Evolutionary conservation across 2,113 vertebrate genomes (phyloP).

Genomic region (Crypturellus undulatus): DNA sequence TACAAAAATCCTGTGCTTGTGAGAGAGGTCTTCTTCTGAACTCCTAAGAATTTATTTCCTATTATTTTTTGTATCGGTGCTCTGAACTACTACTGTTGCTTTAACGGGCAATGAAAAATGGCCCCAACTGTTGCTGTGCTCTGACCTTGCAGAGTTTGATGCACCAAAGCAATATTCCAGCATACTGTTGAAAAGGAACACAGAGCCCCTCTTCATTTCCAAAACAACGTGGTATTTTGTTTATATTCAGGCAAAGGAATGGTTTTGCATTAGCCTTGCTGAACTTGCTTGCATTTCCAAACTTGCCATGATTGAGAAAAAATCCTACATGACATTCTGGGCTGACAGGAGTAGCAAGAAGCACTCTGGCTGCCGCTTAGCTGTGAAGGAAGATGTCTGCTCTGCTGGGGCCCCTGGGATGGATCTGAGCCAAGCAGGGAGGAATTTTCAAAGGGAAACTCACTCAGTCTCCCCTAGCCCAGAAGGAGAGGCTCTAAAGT

Average conservation of each 20-base stretch:
- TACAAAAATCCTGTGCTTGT: not conserved
- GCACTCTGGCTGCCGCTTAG: not conserved
- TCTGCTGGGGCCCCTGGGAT: not conserved
- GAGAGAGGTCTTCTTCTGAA: not conserved
- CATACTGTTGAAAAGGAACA: not conserved
- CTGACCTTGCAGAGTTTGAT: not conserved
- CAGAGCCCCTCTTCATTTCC: not conserved
- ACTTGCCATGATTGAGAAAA: not conserved
- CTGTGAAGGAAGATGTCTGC: not conserved
- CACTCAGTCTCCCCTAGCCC: not conserved
- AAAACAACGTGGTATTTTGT: not conserved
- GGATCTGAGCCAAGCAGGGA: not conserved
- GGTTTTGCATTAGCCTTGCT: not conserved
- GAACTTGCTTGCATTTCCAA: not conserved
- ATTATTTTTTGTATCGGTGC: conserved; percentile 4
- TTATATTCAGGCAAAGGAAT: not conserved
- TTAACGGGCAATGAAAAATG: not conserved
- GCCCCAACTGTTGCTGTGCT: not conserved
- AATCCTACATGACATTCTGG: not conserved
- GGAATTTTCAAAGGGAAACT: not conserved
- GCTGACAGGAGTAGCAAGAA: not conserved
- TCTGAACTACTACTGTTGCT: not conserved
- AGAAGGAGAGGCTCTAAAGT: not conserved
- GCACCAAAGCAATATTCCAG: conserved; percentile 4
- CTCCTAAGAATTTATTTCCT: conserved; percentile 12